Evolutionary conservation across 2,888 invertebrate genomes (phyloP).

Genomic region (Psylliodes chrysocephalus): DNA sequence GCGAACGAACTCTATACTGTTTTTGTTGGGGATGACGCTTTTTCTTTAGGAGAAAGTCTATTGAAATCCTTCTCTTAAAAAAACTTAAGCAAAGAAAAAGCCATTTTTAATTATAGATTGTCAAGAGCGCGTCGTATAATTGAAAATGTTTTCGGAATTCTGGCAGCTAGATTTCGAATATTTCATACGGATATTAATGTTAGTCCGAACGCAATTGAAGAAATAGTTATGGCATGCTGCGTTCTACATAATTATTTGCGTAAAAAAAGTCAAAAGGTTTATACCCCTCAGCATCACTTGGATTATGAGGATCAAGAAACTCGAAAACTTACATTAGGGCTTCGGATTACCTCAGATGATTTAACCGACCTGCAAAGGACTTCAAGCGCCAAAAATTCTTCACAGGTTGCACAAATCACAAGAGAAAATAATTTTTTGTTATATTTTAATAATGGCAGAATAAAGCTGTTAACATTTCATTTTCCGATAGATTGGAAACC

Average conservation of each 20-base stretch:
- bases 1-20: conserved; percentile 33
- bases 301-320: conserved; percentile 41
- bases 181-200: conserved; percentile 41
- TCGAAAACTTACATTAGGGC: too few species aligned
- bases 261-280: conserved; percentile 19
- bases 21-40: conserved; percentile 49
- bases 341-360: too few species aligned
- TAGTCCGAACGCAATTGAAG: conserved; percentile 14
- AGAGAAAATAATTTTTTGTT: conserved; percentile 3
- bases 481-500: too few species aligned
- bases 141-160: conserved; percentile 50
- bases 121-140: conserved; percentile 45
- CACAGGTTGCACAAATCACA: too few species aligned
- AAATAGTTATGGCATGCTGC: conserved; percentile 41
- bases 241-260: conserved; percentile 43
- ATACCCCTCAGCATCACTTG: conserved; percentile 17
- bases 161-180: conserved; percentile 48
- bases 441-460: conserved; percentile 13
- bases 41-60: conserved; percentile 40
- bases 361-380: too few species aligned
- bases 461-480: too few species aligned
- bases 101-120: conserved; percentile 46
- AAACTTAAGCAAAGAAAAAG: conserved; percentile 17
- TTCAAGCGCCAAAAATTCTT: too few species aligned
- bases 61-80: conserved; percentile 40